Evolutionary conservation across 2,113 vertebrate genomes (phyloP), one percentile per base, ranked within the genome.

Genomic region (Micronycteris hirsuta): DNA sequence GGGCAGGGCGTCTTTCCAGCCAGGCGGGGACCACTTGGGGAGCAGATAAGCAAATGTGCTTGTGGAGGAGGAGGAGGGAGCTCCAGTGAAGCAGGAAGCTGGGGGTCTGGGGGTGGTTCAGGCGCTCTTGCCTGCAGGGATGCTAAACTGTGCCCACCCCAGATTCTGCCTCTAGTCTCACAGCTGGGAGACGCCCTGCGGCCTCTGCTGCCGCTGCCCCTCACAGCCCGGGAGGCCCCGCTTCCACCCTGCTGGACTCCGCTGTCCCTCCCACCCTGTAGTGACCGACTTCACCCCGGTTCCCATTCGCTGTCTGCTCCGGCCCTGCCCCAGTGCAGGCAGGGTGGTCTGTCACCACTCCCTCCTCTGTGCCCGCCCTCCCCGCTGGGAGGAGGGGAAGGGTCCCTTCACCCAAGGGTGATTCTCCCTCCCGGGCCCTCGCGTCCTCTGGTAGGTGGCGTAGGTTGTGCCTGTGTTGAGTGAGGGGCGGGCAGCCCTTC

Each of bases 401-500:
- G n/a, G 54, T 17, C 58, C 54, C 19, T 11, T 56, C 2, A 1
- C 38, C 36, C 22, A 36, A 81, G 20, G 10, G 16, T 3, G 2
- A 2, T 19, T 33, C 38, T 20, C 41, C 52, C 43, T 77, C 73
- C 33, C 0, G 7, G 17, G 8, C 2, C 20, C 36, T 52, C 49
- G n/a, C 22, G 3, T 58, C 38, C 33, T 43, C 58, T 7, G 49
- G 8, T 20, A 33, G n/a, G 9, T 43, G 56, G 70, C 19, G 22
- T 3, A 22, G 47, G 10, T 24, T n/a, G n/a, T 61, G 45, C 70
- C 0, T 8, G 58, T 11, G 1, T 10, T 41, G 3, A 4, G 17
- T 0, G 1, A 24, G 41, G n/a, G 26, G n/a, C 28, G 0, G 14
- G 47, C 24, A 12, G 58, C 24, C 58, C 33, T 16, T 14, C 26